A percentile compares a stretch with the other conserved stretches of the same genome.
Evolutionary conservation across 2,113 vertebrate genomes (phyloP).

Genomic region (Ptyas mucosa): DNA sequence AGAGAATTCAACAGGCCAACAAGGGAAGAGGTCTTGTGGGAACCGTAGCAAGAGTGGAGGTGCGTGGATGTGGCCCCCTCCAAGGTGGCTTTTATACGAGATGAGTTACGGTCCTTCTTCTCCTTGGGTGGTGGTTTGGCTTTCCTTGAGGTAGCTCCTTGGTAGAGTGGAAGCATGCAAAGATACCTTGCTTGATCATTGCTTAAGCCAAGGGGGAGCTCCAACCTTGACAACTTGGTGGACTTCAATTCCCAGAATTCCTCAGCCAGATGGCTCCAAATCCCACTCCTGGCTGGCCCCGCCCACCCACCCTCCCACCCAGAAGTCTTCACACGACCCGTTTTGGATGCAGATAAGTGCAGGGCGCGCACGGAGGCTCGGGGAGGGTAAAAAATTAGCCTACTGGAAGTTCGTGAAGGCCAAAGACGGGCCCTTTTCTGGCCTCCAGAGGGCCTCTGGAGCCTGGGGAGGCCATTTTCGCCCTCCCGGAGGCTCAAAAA

Average conservation of each 20-base stretch:
- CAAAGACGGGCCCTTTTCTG: too few relatives aligned
- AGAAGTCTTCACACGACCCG: too few relatives aligned
- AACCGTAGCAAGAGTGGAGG: not conserved
- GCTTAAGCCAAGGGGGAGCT: conserved; percentile 18
- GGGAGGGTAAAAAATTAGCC: too few relatives aligned
- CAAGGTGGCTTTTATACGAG: not conserved
- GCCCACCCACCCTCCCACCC: too few relatives aligned
- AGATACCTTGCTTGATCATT: conserved; percentile 56
- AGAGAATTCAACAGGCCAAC: not conserved
- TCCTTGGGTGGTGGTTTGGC: conserved; percentile 35
- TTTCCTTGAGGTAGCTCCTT: conserved; percentile 74
- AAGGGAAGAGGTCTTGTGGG: too few relatives aligned
- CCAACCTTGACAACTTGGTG: not conserved
- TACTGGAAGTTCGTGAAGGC: too few relatives aligned
- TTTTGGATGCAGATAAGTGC: too few relatives aligned
- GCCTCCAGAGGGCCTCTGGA: too few relatives aligned
- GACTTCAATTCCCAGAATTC: not conserved
- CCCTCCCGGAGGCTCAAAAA: too few relatives aligned
- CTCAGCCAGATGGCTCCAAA: not conserved
- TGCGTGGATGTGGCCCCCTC: not conserved
- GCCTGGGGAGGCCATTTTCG: too few relatives aligned
- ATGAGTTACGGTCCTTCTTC: not conserved
- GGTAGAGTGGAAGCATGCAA: conserved; percentile 58
- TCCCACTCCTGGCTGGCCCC: too few relatives aligned
- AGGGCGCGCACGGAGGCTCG: too few relatives aligned